Evolutionary conservation across 2,888 invertebrate species (phyloP), one percentile per base, ranked within the genome.

Genomic region (Hedychridium roseum): DNA sequence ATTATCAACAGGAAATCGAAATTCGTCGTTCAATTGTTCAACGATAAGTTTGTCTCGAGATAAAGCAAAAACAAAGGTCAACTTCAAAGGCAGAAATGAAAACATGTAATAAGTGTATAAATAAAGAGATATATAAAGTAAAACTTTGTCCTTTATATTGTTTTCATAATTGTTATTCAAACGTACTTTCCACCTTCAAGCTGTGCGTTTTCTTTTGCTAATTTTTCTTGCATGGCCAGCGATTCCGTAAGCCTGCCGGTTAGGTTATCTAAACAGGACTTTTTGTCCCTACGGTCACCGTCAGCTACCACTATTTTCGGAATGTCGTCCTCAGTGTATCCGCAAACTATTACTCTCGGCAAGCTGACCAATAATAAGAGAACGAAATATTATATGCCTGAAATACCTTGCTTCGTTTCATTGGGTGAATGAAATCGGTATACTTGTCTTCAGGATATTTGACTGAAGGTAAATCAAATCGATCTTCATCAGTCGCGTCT

Each of bases 171-270:
- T n/a, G n/a, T 15, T 17, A 12, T 7, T 28, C 40, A 41, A 54
- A 58, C 64, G 52, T 72, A 88, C 86, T 87, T 85, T 72, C 85
- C 86, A 40, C 85, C 85, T 79, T 88, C 88, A 60, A 88, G 78
- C 64, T 85, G 82, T 9, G 86, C 86, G 74, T 88, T 88, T 74
- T 88, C 88, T 3, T 84, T 82, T 0, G 84, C 87, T 40, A 88
- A 78, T 72, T 84, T 85, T 71, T 88, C 88, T 66, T 88, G 87
- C 85, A 87, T 85, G 57, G 83, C 83, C 73, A 87, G 84, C 60
- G 86, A 86, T 69, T 87, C 86, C 49, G 80, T 83, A 49, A 88
- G 78, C 66, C 85, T 84, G 60, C 85, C 82, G 6, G 85, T 81
- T 41, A 82, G 70, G 48, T 64, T 70, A 50, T 69, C 51, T 1